Evolutionary conservation across 2,888 invertebrate genomes (phyloP).

Genomic region (Ptycholaimellus sp.): DNA sequence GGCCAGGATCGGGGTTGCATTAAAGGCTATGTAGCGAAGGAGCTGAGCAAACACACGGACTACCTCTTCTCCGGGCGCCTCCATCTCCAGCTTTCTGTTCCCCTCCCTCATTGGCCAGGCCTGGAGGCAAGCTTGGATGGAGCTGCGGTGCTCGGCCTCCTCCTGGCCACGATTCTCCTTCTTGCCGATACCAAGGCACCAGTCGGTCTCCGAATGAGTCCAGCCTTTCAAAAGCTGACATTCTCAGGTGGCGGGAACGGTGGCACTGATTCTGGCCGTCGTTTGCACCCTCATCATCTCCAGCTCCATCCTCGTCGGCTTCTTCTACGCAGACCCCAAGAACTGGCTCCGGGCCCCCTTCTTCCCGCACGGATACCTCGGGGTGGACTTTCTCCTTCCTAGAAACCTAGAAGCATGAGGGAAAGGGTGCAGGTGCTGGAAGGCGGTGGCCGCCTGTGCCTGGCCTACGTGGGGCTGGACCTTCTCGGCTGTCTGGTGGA

Average conservation of each 20-base stretch:
- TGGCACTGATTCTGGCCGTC: slow-evolving; percentile 10
- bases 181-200: no score
- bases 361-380: slow-evolving; percentile 9
- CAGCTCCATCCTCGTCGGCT: slow-evolving; percentile 11
- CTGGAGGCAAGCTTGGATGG: slow-evolving; percentile 8
- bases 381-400: slow-evolving; percentile 4
- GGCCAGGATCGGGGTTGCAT: no score
- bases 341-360: slow-evolving; percentile 12
- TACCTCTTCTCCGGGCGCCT: slow-evolving; percentile 10
- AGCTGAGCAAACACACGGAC: no score
- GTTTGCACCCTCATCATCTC: slow-evolving; percentile 10
- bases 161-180: slow-evolving; percentile 10
- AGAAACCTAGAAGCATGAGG: not conserved
- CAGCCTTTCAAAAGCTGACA: not conserved
- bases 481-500: no score
- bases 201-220: slow-evolving; percentile 7
- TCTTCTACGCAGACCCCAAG: slow-evolving; percentile 12
- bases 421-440: not conserved
- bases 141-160: slow-evolving; percentile 7
- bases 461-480: no score
- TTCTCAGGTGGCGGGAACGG: slow-evolving; percentile 10
- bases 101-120: slow-evolving; percentile 6
- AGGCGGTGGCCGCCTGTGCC: not conserved
- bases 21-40: no score
- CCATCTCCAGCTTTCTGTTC: slow-evolving; percentile 6